Percentiles rank a stretch among this genome's conserved stretches.
Evolutionary conservation across 2,888 invertebrate genomes (phyloP).

Genomic region (Drosophila nr. perissopoda): DNA sequence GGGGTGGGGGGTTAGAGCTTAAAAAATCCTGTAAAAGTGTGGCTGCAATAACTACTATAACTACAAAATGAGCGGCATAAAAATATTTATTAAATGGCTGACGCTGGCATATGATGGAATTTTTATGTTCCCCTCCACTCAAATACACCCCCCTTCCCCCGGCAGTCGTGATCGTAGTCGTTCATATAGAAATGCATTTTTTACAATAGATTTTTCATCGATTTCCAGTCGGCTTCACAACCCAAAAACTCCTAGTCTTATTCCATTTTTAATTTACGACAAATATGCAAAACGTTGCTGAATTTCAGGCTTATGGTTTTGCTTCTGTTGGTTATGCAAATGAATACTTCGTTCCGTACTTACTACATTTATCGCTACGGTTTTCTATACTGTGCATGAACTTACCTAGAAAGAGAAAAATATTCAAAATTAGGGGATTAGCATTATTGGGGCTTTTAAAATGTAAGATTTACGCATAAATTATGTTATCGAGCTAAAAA

Average conservation of each 20-base stretch:
- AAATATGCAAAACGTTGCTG: constrained; percentile 49
- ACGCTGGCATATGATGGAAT: constrained; percentile 65
- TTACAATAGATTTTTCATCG: constrained; percentile 44
- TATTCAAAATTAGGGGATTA: constrained; percentile 11
- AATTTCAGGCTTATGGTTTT: constrained; percentile 18
- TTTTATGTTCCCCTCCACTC: constrained; percentile 60
- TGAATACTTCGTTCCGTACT: constrained; percentile 51
- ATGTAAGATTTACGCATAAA: background rate
- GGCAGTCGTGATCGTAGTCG: too few species aligned
- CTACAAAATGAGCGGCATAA: constrained; percentile 33
- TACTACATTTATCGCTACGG: constrained; percentile 40
- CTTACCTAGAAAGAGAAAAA: constrained; percentile 69
- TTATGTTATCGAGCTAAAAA: background rate
- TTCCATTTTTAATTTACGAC: constrained; percentile 66
- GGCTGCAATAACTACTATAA: constrained; percentile 15
- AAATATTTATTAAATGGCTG: constrained; percentile 63
- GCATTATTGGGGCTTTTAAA: background rate
- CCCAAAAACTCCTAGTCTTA: constrained; percentile 54
- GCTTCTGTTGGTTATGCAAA: constrained; percentile 16
- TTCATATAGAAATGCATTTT: constrained; percentile 9
- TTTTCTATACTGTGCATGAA: constrained; percentile 25
- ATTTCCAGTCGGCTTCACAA: constrained; percentile 30
- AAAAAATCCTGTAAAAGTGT: constrained; percentile 52
- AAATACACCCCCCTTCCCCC: background rate
- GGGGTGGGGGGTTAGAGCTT: constrained; percentile 38